Evolutionary conservation across 2,113 vertebrate species (phyloP), one percentile per base, ranked within the genome.

Genomic region (Lepus europaeus): DNA sequence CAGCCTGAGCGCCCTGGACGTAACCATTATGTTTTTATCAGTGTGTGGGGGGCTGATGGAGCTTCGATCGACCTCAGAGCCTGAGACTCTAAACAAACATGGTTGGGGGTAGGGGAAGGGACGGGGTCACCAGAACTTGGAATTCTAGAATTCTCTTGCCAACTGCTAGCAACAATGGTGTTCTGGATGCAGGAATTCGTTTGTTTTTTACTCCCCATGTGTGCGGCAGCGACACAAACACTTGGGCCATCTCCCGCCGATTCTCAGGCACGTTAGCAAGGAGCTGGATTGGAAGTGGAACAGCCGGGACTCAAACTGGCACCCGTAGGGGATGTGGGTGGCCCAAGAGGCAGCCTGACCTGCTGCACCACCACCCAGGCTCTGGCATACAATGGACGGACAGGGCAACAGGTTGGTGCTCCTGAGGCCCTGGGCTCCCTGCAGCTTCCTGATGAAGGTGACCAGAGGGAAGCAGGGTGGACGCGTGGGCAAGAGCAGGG

Each of bases 401-500:
- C 22, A 61, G 68, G 3, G 49, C 79, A 56, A 80, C 13, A 72
- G 39, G 93, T 29, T 2, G 63, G 31, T 59, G 13, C 17, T 29
- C 16, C 9, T 22, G 63, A 69, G 8, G 10, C 49, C 56, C 91
- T 23, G 1, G 5, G 56, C 7, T 49, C 27, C 20, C n/a, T 61
- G 59, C 61, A 19, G 25, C 51, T 90, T 79, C n/a, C n/a, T 3
- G 10, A 64, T 49, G 27, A 81, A 51, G 70, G 63, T 0, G 3
- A 61, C 8, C 25, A 31, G 33, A 53, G 45, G 45, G 45, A 45
- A 45, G 45, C 1, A 8, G 51, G 29, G 13, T 14, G 1, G 2
- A 2, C 1, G 2, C 36, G 23, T 27, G 59, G 22, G 1, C 20
- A 53, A 5, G 14, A 29, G 2, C 36, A 0, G 0, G 14, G 53